Evolutionary conservation across 2,113 vertebrate genomes (phyloP).

Genomic region (Oxyura jamaicensis): DNA sequence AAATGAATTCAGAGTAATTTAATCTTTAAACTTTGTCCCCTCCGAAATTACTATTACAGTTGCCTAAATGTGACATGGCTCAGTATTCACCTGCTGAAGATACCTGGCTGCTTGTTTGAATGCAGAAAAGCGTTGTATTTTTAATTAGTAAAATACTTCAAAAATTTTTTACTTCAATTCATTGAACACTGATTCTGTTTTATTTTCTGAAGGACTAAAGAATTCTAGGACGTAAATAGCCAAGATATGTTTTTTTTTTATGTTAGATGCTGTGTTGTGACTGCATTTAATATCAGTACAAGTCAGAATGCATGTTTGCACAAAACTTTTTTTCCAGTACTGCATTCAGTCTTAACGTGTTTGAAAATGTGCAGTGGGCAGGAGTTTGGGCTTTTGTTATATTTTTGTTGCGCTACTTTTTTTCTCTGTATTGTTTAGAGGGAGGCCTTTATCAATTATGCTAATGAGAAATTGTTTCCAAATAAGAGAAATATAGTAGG

Average conservation of each 20-base stretch:
- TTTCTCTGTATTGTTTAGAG: background rate
- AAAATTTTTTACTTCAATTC: background rate
- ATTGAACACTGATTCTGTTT: background rate
- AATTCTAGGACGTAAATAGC: background rate
- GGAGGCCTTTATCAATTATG: background rate
- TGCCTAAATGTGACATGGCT: background rate
- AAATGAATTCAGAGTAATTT: background rate
- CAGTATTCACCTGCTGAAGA: background rate
- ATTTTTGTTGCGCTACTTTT: background rate
- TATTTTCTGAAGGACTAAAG: background rate
- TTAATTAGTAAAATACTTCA: background rate
- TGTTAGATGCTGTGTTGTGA: background rate
- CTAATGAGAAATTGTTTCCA: background rate
- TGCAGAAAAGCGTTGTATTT: background rate
- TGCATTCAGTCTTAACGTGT: background rate
- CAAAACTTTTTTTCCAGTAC: background rate
- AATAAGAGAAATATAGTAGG: background rate
- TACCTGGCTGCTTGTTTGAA: background rate
- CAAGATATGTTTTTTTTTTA: background rate
- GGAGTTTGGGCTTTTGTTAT: background rate
- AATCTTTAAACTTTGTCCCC: background rate
- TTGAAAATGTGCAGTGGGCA: background rate
- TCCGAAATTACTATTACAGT: background rate
- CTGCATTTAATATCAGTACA: background rate
- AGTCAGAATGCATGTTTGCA: background rate